Conservation (phyloP, 2,797 vertebrate species). For the Anguilla anguilla region DNA sequence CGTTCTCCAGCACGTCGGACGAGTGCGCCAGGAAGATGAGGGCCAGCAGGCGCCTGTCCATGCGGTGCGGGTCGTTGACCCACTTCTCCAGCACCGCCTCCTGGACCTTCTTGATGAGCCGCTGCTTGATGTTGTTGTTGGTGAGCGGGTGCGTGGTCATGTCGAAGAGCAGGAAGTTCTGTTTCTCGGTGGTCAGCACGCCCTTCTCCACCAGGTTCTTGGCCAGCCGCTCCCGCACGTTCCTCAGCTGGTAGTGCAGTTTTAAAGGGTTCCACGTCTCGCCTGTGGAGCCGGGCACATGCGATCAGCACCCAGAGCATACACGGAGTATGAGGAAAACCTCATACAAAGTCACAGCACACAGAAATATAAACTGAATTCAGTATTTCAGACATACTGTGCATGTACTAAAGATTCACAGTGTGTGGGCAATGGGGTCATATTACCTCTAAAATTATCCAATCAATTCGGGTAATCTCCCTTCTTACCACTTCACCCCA, state of each 20-base stretch:
- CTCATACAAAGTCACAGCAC: background rate
- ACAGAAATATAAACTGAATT: background rate
- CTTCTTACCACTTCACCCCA: background rate
- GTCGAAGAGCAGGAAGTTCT: slow-evolving; percentile 98
- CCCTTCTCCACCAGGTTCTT: slow-evolving; percentile 98
- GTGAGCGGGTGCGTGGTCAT: slow-evolving; percentile 98
- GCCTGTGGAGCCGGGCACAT: slow-evolving; percentile 65
- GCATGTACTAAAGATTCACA: background rate
- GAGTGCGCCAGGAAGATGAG: slow-evolving; percentile 94
- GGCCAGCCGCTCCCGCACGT: slow-evolving; percentile 90
- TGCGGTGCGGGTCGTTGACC: slow-evolving; percentile 94
- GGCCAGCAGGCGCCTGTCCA: slow-evolving; percentile 93
- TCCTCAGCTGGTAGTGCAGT: slow-evolving; percentile 93
- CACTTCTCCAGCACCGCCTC: slow-evolving; percentile 94
- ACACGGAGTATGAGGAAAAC: background rate
- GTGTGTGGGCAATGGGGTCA: background rate
- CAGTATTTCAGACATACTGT: background rate
- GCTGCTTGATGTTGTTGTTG: slow-evolving; percentile 92
- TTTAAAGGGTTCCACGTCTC: slow-evolving; percentile 98
- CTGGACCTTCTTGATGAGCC: slow-evolving; percentile 96
- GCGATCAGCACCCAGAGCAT: background rate
- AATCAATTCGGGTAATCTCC: background rate
- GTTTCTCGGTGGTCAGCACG: slow-evolving; percentile 97
- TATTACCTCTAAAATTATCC: background rate
- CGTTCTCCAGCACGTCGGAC: slow-evolving; percentile 95